A percentile compares a stretch with the other conserved stretches of the same genome.
phyloP scores from a whole-genome alignment of 2,797 vertebrate genomes.

The Helostoma temminkii region DNA sequence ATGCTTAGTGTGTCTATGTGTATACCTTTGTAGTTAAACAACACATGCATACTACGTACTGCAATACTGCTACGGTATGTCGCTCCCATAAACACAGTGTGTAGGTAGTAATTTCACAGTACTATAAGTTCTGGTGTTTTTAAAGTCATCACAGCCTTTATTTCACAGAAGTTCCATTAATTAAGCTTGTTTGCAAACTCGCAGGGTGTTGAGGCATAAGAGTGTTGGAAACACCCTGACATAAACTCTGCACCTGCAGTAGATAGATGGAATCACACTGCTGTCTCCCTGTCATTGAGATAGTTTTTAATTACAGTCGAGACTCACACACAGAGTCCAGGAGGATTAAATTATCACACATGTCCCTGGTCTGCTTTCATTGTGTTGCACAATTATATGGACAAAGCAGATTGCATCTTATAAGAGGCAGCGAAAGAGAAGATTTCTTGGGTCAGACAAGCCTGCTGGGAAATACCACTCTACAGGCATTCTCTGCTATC shows the following conservation, averaged over 20 bases:
- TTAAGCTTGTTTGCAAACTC: conserved; percentile 49
- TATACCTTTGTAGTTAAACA: not conserved
- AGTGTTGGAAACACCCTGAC: conserved; percentile 18
- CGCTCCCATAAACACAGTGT: conserved; percentile 6
- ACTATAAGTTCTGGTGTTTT: not conserved
- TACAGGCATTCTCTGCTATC: conserved; percentile 6
- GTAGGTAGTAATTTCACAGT: conserved; percentile 9
- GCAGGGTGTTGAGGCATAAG: conserved; percentile 5
- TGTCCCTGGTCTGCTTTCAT: conserved; percentile 34
- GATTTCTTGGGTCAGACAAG: conserved; percentile 28
- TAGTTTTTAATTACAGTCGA: conserved; percentile 60
- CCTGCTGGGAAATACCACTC: conserved; percentile 60
- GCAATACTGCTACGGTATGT: no score
- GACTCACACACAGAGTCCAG: conserved; percentile 20
- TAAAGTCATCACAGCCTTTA: conserved; percentile 12
- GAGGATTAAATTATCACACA: conserved; percentile 40
- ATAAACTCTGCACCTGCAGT: conserved; percentile 3
- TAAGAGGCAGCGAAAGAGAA: conserved; percentile 18
- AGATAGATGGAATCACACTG: conserved; percentile 47
- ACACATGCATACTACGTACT: conserved; percentile 9
- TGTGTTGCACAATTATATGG: conserved; percentile 17
- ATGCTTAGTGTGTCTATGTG: not conserved
- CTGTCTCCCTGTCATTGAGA: conserved; percentile 29
- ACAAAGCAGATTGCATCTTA: conserved; percentile 39
- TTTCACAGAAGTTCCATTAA: conserved; percentile 24